Percentiles rank a stretch among this genome's conserved stretches.
phyloP scores from a whole-genome alignment of 2,888 invertebrate species.

The Drosophila atroscutellata region DNA sequence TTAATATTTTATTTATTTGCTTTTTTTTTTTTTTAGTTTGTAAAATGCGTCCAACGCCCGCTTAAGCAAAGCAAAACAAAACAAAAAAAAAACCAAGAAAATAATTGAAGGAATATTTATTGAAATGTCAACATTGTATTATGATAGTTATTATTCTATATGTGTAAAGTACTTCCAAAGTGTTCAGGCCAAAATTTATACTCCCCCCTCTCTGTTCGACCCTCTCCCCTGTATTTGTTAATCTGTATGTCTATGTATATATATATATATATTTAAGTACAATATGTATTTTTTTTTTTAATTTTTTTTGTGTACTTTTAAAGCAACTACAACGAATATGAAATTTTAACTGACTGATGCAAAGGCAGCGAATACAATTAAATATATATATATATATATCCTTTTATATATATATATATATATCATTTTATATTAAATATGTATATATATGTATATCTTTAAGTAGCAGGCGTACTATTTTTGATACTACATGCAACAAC shows the following conservation, averaged over 20 bases:
- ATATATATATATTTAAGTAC: constrained; percentile 27
- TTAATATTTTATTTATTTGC: constrained; percentile 42
- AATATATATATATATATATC: constrained; percentile 1
- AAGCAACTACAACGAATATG: constrained; percentile 52
- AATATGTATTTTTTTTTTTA: constrained; percentile 17
- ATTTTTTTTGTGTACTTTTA: constrained; percentile 18
- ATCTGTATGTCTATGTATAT: constrained; percentile 30
- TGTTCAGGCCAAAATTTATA: constrained; percentile 79
- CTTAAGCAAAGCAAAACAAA: constrained; percentile 19
- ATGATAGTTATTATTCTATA: constrained; percentile 41
- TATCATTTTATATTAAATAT: background rate
- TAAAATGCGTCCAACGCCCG: constrained; percentile 49
- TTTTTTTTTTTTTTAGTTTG: constrained; percentile 27
- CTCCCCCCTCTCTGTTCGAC: constrained; percentile 1
- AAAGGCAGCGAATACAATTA: constrained; percentile 50
- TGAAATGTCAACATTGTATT: constrained; percentile 44
- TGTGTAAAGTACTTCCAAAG: constrained; percentile 70
- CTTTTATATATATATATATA: background rate
- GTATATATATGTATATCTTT: background rate
- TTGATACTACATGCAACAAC: constrained; percentile 39
- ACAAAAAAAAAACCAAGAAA: constrained; percentile 10
- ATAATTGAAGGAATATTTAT: constrained; percentile 42
- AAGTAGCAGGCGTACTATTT: constrained; percentile 45
- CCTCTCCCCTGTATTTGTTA: constrained; percentile 6
- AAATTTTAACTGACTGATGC: constrained; percentile 61